Base-by-base conservation (phyloP, 2,113 vertebrate species). In the Grallaria varia region DNA sequence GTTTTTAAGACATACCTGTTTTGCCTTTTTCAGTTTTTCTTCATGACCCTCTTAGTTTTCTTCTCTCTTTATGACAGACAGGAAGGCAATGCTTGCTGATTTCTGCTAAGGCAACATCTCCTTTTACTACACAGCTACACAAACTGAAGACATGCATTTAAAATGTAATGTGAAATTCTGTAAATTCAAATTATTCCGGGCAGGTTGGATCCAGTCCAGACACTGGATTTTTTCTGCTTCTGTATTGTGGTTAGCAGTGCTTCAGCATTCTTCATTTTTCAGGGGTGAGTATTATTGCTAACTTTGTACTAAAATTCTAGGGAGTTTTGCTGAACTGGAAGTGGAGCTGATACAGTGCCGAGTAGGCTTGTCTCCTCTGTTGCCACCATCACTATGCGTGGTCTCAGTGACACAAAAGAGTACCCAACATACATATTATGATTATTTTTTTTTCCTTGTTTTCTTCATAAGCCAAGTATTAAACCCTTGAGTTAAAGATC, bases 131-230 rank as follows among this genome's bases (percentile, higher is more conserved):
- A 67, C 50, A 93, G 33, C 71, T 66, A 90, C 45, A 63, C 22
- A 66, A 64, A 63, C 42, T 94, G 59, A 77, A 88, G 63, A 63
- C 28, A 47, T 45, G 7, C 21, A 42, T 90, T 85, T 90, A 62
- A 88, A 93, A 91, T 39, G 12, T 71, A 81, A 96, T 47, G 35
- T 40, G 75, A 90, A 93, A 92, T 88, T 95, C 85, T 86, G 79
- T 83, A 93, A 93, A 96, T 88, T 80, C 67, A 86, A 77, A 90
- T 87, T 94, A 90, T 84, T 84, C 30, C 47, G 72, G 89, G 83
- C 68, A 93, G 63, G 27, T 72, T 93, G 92, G 79, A 92, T 74
- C 52, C 56, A 77, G 10, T 96, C 90, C 93, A 96, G 47, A 84
- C 56, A 83, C 20, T 22, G 79, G 42, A 86, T 94, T 82, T 94